A percentile compares a stretch with the other conserved stretches of the same genome.
These are phyloP conservation scores for Synanthedon myopaeformis DNA, from an alignment of 2,888 invertebrate genomes.

Conservation along the genomic window DNA sequence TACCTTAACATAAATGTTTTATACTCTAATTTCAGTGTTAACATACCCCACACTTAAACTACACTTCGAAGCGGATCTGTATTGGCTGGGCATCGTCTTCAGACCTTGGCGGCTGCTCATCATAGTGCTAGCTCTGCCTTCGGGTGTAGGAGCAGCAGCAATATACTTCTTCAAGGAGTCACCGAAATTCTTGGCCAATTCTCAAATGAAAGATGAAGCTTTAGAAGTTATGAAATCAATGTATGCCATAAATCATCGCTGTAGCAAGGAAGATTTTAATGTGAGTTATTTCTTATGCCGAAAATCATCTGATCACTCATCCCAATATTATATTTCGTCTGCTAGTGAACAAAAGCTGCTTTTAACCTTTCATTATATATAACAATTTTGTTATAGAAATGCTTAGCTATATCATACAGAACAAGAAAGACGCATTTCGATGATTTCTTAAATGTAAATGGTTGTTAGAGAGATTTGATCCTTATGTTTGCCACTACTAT, in stretches of 20 bases:
- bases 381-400: too few relatives aligned
- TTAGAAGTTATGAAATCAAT: slow-evolving; percentile 54
- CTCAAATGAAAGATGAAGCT: slow-evolving; percentile 72
- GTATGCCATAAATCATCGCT: slow-evolving; percentile 36
- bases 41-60: slow-evolving; percentile 76
- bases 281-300: slow-evolving; percentile 15
- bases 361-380: too few relatives aligned
- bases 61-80: slow-evolving; percentile 41
- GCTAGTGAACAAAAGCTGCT: too few relatives aligned
- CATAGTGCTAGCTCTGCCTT: slow-evolving; percentile 50
- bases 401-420: too few relatives aligned
- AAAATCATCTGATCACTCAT: too few relatives aligned
- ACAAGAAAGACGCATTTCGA: too few relatives aligned
- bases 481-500: too few relatives aligned
- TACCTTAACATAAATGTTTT: background rate
- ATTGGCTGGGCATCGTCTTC: slow-evolving; percentile 65
- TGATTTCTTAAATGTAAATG: too few relatives aligned
- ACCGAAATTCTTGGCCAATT: slow-evolving; percentile 79
- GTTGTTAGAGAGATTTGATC: too few relatives aligned
- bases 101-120: slow-evolving; percentile 82
- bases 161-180: slow-evolving; percentile 78
- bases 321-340: too few relatives aligned
- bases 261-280: slow-evolving; percentile 30
- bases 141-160: slow-evolving; percentile 67
- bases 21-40: slow-evolving; percentile 57